Base-by-base conservation (phyloP, 2,888 invertebrate genomes). In the Cenopis cana region DNA sequence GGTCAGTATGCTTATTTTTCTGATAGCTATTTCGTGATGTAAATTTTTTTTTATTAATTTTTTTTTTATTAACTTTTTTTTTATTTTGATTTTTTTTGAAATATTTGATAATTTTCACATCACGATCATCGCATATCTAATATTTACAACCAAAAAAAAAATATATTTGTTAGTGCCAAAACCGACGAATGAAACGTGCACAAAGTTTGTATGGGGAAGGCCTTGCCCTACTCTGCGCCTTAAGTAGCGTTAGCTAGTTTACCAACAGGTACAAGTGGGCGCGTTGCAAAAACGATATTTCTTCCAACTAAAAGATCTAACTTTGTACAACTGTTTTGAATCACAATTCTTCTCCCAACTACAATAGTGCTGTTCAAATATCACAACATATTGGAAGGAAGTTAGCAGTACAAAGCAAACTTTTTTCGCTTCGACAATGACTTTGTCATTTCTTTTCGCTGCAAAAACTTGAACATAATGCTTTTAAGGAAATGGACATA, bases 251-350 rank as follows among this genome's bases (percentile, higher is more conserved):
- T n/a, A n/a, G 50, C 50, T 59, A 59, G 59, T 65, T 52, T 59
- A 41, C 54, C 65, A 70, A 70, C 70, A 70, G 70, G 70, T 70
- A 66, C 54, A 46, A 24, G n/a, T 11, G 14, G 17, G 36, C 56
- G 24, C 52, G 29, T 46, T 10, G 36, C 33, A 18, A 66, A 14
- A 64, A 33, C 61, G 24, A 66, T 70, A 70, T 59, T 49, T 49
- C 65, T 54, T 17, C 50, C 36, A 38, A 65, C 54, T 18, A 59
- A 65, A 69, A 66, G 33, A 33, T 60, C 59, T 54, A 24, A 24
- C 70, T 60, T 70, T 66, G 62, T 62, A 69, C 62, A 62, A 69
- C 38, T 69, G 14, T 62, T 36, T 12, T 49, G 57, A 59, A 52
- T 60, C 60, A 70, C 65, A 70, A 66, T 69, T 60, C 33, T 66